phyloP scores from a whole-genome alignment of 2,888 invertebrate genomes.

The Pseudococcus jackbeardsleyi region DNA sequence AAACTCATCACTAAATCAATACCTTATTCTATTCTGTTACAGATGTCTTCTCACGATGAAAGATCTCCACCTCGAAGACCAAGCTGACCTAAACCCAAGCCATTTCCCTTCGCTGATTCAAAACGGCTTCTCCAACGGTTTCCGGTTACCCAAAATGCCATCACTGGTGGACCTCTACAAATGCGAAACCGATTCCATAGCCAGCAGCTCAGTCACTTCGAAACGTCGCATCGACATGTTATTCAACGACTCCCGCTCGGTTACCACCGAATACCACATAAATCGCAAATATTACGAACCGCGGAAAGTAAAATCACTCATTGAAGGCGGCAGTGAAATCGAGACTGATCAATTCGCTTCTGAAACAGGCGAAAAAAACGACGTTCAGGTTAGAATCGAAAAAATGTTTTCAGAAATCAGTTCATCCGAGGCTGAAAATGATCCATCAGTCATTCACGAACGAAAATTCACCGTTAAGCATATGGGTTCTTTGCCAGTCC shows the following conservation, averaged over 20 bases:
- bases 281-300: conserved; percentile 59
- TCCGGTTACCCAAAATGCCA: conserved; percentile 55
- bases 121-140: conserved; percentile 33
- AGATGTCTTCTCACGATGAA: conserved; percentile 6
- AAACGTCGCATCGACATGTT: conserved; percentile 89
- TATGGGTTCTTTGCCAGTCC: conserved; percentile 83
- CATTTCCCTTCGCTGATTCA: neutral
- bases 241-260: conserved; percentile 81
- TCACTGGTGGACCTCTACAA: conserved; percentile 57
- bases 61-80: neutral
- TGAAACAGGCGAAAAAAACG: conserved; percentile 67
- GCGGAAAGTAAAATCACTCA: conserved; percentile 66
- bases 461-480: conserved; percentile 77
- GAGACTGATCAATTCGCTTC: neutral
- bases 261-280: conserved; percentile 70
- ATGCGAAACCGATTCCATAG: conserved; percentile 63
- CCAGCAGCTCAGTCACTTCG: conserved; percentile 71
- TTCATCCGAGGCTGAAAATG: conserved; percentile 67
- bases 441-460: neutral
- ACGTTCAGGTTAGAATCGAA: conserved; percentile 86
- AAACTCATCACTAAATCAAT: neutral
- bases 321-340: conserved; percentile 68
- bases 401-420: conserved; percentile 79
- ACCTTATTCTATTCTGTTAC: neutral
- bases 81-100: neutral